phyloP scores from a whole-genome alignment of 2,888 invertebrate genomes.

The Ophion ellenae region DNA sequence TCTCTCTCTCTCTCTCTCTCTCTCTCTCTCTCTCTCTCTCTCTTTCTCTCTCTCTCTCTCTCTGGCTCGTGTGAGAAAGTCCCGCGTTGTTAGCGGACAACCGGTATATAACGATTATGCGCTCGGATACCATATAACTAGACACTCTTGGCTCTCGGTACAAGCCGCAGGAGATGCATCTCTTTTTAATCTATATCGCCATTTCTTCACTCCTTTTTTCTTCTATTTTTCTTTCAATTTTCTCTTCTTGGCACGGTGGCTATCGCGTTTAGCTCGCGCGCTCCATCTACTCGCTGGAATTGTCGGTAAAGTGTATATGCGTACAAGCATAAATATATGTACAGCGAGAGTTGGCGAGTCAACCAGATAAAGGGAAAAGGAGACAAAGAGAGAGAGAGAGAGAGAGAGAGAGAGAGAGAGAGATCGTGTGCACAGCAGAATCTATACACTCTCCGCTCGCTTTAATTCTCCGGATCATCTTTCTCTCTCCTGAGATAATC shows the following conservation, averaged over 20 bases:
- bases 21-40: background rate
- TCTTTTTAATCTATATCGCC: constrained; percentile 51
- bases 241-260: constrained; percentile 42
- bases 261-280: constrained; percentile 41
- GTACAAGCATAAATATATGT: constrained; percentile 3
- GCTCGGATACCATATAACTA: constrained; percentile 55
- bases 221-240: constrained; percentile 40
- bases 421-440: constrained; percentile 18
- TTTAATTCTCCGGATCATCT: constrained; percentile 48
- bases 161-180: constrained; percentile 54
- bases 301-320: constrained; percentile 6
- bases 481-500: constrained; percentile 24
- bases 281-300: constrained; percentile 19
- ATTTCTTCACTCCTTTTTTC: constrained; percentile 32
- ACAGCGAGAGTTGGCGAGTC: background rate
- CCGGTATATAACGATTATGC: constrained; percentile 63
- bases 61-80: constrained; percentile 13
- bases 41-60: background rate
- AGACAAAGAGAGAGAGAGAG: background rate
- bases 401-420: background rate
- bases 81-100: constrained; percentile 54
- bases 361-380: background rate
- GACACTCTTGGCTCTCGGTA: constrained; percentile 41
- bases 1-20: background rate
- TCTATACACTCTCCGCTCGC: constrained; percentile 11